Base-by-base conservation (phyloP, 2,888 invertebrate species). In the Microctonus aethiopoides region DNA sequence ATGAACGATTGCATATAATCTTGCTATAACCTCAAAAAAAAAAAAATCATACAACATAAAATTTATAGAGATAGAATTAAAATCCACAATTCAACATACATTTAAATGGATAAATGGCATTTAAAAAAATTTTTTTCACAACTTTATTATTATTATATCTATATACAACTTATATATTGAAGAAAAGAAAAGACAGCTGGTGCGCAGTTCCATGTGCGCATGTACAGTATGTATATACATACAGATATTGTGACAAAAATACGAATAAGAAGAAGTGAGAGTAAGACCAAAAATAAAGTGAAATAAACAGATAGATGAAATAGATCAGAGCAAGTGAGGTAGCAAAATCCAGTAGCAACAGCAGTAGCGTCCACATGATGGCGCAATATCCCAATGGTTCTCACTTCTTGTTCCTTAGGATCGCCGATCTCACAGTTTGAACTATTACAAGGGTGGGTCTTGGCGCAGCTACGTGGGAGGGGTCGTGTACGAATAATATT, bases 371-470 rank as follows among this genome's bases (percentile, higher is more conserved):
- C 36, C 39, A 65, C 56, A 65, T 65, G 65, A 24, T 64, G 54
- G 65, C 54, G 65, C 54, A 56, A 20, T 22, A 63, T 34, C 11
- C 36, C 16, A 24, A 54, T 39, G 36, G 54, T 41, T 62, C 51
- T 62, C 56, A 36, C 39, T 65, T n/a, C n/a, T n/a, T n/a, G n/a
- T n/a, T n/a, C n/a, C n/a, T 24, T 32, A 39, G 56, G 65, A 56
- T 56, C 39, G n/a, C 54, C 16, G 65, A 54, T 56, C 62, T 67
- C 41, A 60, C 61, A 32, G 64, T 69, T 64, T 54, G 52, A 67
- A 46, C n/a, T 16, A 16, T 16, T 46, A 16, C 46, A 74, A 74
- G 74, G 74, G 74, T 74, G 74, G 74, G 74, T 74, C 73, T 56
- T 65, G 54, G 26, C 56, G n/a, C 32, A 34, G 20, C 52, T 72